Evolutionary conservation across 1,140 invertebrate genomes (phyloP).

Genomic region (Drosophila novamexicana): DNA sequence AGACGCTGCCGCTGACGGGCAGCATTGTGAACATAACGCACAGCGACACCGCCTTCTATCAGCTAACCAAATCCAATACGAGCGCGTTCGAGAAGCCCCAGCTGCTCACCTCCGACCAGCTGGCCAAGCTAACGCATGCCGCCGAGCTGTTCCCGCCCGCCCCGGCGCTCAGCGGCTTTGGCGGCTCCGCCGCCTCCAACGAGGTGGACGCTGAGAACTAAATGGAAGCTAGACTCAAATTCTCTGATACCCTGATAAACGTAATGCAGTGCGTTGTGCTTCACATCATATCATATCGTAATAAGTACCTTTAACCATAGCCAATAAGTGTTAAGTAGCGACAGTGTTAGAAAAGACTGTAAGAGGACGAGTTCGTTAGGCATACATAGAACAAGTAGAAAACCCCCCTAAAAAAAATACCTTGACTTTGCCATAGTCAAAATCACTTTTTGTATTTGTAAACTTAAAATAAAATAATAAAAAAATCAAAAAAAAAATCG

Average conservation of each 20-base stretch:
- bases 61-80: constrained; percentile 71
- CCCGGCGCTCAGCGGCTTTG: constrained; percentile 17
- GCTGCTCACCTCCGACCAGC: constrained; percentile 55
- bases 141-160: constrained; percentile 66
- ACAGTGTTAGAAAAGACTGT: constrained; percentile 75
- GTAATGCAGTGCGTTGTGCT: constrained; percentile 73
- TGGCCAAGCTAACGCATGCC: constrained; percentile 68
- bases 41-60: constrained; percentile 81
- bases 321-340: constrained; percentile 42
- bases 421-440: constrained; percentile 50
- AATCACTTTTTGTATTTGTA: constrained; percentile 58
- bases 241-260: constrained; percentile 14
- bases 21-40: constrained; percentile 84
- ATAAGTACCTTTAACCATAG: constrained; percentile 32
- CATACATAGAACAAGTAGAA: constrained; percentile 26
- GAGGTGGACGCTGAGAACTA: constrained; percentile 45
- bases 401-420: neutral
- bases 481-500: constrained; percentile 60
- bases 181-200: constrained; percentile 46
- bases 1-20: constrained; percentile 77
- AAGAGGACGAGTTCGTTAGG: constrained; percentile 49
- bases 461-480: constrained; percentile 51
- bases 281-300: constrained; percentile 17
- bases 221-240: constrained; percentile 4
- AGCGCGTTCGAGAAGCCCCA: constrained; percentile 69